Conservation (phyloP, 2,888 invertebrate species). For the Vanessa cardui region DNA sequence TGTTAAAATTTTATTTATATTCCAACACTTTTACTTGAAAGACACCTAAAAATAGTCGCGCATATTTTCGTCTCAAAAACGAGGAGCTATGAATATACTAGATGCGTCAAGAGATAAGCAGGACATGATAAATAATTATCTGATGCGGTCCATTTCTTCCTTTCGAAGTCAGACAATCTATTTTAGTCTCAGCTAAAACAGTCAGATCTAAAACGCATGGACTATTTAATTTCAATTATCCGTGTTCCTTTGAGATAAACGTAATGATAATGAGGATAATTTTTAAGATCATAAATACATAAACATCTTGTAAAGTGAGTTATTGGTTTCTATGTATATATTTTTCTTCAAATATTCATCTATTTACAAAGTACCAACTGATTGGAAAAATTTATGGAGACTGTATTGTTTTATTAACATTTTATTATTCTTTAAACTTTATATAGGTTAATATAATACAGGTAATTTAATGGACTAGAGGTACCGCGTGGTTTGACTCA, state of each 20-base stretch:
- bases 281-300: conserved; percentile 9
- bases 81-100: conserved; percentile 15
- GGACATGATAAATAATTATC: conserved; percentile 38
- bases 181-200: conserved; percentile 31
- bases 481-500: no score
- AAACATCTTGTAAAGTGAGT: not conserved
- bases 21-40: not conserved
- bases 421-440: no score
- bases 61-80: conserved; percentile 9
- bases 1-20: no score
- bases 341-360: no score
- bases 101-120: conserved; percentile 33
- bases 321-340: not conserved
- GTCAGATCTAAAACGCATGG: conserved; percentile 30
- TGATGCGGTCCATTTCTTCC: conserved; percentile 37
- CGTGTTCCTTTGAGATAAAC: conserved; percentile 21
- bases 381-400: no score
- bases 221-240: conserved; percentile 33
- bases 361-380: no score
- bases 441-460: no score
- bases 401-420: no score
- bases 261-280: conserved; percentile 17
- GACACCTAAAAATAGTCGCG: not conserved
- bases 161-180: conserved; percentile 34
- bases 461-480: no score